phyloP scores from a whole-genome alignment of 2,797 vertebrate genomes.

The Columba guinea region DNA sequence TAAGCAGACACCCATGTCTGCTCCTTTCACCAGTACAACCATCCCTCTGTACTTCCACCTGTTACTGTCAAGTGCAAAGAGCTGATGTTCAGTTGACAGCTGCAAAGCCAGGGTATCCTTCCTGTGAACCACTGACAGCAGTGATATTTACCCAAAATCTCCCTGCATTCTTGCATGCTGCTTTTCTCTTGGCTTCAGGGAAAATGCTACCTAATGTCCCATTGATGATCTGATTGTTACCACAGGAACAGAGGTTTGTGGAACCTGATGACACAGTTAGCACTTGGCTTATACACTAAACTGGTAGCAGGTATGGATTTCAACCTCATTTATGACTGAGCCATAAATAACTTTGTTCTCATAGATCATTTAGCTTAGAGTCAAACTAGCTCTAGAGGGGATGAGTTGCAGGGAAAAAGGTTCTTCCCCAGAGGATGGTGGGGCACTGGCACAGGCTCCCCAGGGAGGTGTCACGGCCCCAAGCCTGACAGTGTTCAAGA shows the following conservation, averaged over 20 bases:
- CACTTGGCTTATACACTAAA: background rate
- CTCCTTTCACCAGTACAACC: background rate
- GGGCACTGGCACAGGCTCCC: too few species aligned
- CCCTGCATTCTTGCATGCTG: background rate
- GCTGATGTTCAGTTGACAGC: fast-evolving
- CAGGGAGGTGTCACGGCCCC: too few species aligned
- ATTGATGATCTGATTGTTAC: fast-evolving
- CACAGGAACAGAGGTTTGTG: background rate
- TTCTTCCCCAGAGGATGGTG: too few species aligned
- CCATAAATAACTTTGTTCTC: background rate
- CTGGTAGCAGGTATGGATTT: background rate
- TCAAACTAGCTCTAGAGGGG: background rate
- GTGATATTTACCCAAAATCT: background rate
- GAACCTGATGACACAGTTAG: fast-evolving
- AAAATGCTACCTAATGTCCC: background rate
- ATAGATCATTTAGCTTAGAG: background rate
- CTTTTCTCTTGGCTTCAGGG: background rate
- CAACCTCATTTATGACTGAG: background rate
- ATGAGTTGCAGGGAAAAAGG: background rate
- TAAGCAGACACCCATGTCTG: background rate
- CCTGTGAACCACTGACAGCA: fast-evolving
- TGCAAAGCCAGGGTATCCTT: background rate
- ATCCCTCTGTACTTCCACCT: background rate
- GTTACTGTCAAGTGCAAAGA: background rate
- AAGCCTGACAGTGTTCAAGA: too few species aligned